A percentile compares a stretch with the other conserved stretches of the same genome.
These are phyloP conservation scores for Tragulus kanchil DNA, from an alignment of 2,113 vertebrate species.

Conservation along the genomic window DNA sequence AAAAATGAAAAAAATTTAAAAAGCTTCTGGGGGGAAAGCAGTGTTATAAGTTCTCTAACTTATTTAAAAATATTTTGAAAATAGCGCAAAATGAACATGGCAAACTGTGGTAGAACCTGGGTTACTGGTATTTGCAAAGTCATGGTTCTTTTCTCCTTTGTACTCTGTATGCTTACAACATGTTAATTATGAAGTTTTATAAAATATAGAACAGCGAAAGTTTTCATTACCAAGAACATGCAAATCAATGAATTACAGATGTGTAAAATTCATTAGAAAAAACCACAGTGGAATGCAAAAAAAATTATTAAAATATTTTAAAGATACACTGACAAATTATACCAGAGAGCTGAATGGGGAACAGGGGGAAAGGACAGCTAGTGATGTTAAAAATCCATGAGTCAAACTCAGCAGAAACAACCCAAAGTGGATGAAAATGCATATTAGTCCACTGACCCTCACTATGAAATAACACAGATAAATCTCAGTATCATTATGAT, in stretches of 20 bases:
- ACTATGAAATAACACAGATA: neutral
- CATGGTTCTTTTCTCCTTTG: neutral
- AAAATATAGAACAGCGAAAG: neutral
- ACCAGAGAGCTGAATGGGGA: neutral
- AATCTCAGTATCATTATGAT: neutral
- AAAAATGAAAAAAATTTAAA: neutral
- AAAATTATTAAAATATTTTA: neutral
- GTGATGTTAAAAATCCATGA: neutral
- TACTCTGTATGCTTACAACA: neutral
- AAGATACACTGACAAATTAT: neutral
- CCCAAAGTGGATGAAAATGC: neutral
- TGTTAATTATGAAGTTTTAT: neutral
- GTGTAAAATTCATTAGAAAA: slow-evolving; percentile 29
- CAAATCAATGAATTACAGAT: neutral
- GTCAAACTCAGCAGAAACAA: neutral
- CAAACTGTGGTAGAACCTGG: neutral
- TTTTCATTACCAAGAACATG: neutral
- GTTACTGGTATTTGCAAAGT: neutral
- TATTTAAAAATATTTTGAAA: neutral
- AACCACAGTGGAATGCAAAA: neutral
- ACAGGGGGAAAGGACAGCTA: neutral
- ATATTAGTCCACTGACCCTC: too few species aligned
- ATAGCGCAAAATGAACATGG: neutral
- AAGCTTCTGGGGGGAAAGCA: neutral
- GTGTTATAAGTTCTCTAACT: neutral